Evolutionary conservation across 2,888 invertebrate genomes (phyloP).

Genomic region (Hypercompe scribonia): DNA sequence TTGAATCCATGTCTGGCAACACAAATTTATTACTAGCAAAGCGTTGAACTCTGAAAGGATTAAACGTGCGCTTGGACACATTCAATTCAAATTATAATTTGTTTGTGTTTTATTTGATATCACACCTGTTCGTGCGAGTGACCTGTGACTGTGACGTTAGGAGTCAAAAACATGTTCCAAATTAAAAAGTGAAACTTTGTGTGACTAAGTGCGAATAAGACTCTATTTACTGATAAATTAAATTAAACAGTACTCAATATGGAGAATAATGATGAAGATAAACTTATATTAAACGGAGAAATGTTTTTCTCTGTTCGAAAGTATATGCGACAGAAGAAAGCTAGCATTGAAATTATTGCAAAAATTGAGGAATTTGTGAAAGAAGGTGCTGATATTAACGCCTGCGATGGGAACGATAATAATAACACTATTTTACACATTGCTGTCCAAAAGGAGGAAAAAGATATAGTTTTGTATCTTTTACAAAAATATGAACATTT

Average conservation of each 20-base stretch:
- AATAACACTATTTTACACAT: constrained; percentile 47
- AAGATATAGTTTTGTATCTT: constrained; percentile 39
- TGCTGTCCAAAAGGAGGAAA: constrained; percentile 39
- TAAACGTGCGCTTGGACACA: neutral
- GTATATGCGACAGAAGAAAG: constrained; percentile 39
- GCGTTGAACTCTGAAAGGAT: constrained; percentile 1
- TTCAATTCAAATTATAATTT: neutral
- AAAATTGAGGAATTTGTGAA: constrained; percentile 36
- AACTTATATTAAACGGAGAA: constrained; percentile 38
- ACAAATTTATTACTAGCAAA: neutral
- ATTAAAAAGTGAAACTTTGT: no score
- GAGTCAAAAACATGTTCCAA: neutral
- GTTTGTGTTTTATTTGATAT: neutral
- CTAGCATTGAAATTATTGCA: constrained; percentile 33
- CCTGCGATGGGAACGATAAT: constrained; percentile 38
- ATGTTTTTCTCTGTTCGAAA: constrained; percentile 34
- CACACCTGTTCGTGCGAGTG: neutral
- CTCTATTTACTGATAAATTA: neutral
- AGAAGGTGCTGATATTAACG: constrained; percentile 46
- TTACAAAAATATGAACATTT: constrained; percentile 32
- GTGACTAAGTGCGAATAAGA: no score
- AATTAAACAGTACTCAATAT: constrained; percentile 26
- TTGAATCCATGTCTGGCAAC: neutral
- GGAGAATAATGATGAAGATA: constrained; percentile 28
- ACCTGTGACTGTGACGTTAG: neutral